A percentile compares a stretch with the other conserved stretches of the same genome.
phyloP scores from a whole-genome alignment of 2,113 vertebrate species.

The Nyctereutes procyonoides region DNA sequence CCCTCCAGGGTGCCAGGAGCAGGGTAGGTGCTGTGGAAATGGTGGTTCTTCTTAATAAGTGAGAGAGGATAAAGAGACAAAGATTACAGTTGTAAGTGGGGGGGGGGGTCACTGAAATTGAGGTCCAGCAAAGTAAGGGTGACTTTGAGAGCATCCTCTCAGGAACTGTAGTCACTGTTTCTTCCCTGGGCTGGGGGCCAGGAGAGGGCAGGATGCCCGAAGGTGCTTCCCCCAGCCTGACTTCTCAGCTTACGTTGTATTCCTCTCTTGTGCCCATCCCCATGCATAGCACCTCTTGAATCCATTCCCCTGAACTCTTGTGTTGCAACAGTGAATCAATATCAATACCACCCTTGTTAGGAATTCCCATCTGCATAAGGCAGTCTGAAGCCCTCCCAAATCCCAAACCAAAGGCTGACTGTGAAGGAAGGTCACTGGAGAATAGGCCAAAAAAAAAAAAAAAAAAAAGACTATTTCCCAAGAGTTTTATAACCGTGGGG shows the following conservation, averaged over 20 bases:
- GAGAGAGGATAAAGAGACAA: neutral
- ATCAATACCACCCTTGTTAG: neutral
- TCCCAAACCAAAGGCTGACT: constrained; percentile 36
- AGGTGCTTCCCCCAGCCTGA: neutral
- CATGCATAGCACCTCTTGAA: neutral
- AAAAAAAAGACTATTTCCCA: neutral
- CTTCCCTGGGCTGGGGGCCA: neutral
- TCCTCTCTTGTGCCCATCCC: neutral
- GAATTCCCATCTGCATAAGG: neutral
- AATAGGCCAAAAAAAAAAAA: neutral
- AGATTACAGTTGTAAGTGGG: neutral
- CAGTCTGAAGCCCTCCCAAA: neutral
- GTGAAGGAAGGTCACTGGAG: neutral
- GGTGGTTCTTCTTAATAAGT: neutral
- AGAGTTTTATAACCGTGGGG: neutral
- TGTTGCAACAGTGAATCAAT: constrained; percentile 35
- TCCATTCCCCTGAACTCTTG: neutral
- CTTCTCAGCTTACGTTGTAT: neutral
- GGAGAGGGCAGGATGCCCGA: neutral
- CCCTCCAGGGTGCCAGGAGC: neutral
- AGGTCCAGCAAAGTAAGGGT: neutral
- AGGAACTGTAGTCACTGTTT: neutral
- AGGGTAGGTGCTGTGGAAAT: neutral
- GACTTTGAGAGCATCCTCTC: neutral
- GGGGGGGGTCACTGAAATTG: neutral